These are phyloP conservation scores for Sthenelais limicola DNA, from an alignment of 2,888 invertebrate genomes.

Conservation along the genomic window DNA sequence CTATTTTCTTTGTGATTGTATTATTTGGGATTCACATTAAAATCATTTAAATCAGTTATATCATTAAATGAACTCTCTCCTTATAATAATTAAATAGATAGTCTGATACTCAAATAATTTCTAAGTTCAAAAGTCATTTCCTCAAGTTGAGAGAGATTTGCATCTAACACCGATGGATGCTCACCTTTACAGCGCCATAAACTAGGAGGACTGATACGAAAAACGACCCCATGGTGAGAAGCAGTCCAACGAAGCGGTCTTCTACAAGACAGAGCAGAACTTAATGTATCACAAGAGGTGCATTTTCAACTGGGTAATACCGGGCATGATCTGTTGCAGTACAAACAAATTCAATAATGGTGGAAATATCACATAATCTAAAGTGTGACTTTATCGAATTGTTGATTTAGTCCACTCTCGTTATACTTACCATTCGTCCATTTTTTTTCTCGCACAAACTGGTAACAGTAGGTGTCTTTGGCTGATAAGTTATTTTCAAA, in stretches of 20 bases:
- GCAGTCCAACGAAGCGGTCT: conserved; percentile 85
- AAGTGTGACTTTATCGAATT: not conserved
- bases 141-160: not conserved
- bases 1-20: no score
- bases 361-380: no score
- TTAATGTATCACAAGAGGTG: no score
- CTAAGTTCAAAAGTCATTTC: not conserved
- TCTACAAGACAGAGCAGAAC: conserved; percentile 74
- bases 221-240: conserved; percentile 87
- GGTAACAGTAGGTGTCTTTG: conserved; percentile 29
- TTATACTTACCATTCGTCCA: conserved; percentile 39
- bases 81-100: not conserved
- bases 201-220: conserved; percentile 88
- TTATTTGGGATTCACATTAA: no score
- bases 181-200: conserved; percentile 83
- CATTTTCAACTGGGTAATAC: no score
- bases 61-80: not conserved
- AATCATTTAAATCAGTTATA: not conserved
- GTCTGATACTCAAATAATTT: not conserved
- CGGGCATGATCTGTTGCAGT: no score
- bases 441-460: conserved; percentile 23
- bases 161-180: conserved; percentile 9
- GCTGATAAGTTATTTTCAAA: conserved; percentile 31
- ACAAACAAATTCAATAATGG: no score
- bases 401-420: not conserved